Evolutionary conservation across 2,888 invertebrate species (phyloP), one percentile per base, ranked within the genome.

Genomic region (Fragum sueziense): DNA sequence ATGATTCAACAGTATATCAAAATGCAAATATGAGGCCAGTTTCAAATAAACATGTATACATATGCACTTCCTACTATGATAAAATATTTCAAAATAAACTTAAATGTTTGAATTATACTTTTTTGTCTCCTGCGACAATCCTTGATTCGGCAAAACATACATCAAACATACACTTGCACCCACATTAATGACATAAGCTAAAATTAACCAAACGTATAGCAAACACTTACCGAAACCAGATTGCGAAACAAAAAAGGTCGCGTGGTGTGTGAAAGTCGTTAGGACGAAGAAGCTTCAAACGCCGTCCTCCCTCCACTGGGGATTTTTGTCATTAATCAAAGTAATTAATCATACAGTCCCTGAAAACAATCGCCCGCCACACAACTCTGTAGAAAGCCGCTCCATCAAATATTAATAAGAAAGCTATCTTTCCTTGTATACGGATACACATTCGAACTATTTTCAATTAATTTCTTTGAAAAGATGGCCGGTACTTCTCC

Each of bases 391-490:
- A 33, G 62, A 62, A 62, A 62, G 62, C 33, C 29, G 34, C 17
- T n/a, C 62, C 62, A 62, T 62, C 62, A 33, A 62, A 62, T 62
- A 62, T 62, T 62, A 62, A 62, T 62, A 62, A 62, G 62, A 34
- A 62, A 62, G 62, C 62, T 62, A 62, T 62, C 62, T 62, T n/a
- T 62, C 29, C 57, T 29, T 62, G 34, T 62, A 62, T 34, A 62
- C 34, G 34, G 34, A 62, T 62, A 62, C 62, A 62, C 62, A 62
- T 25, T 62, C 62, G 62, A 29, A 62, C 62, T 62, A 62, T 62
- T 62, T 62, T 62, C 62, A 62, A 62, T 62, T 62, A 62, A 62
- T 62, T 62, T 62, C 62, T 62, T 62, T n/a, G 29, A 62, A 62
- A 62, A 29, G 29, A 62, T 47, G 47, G 9, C n/a, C 62, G 62